Conservation (phyloP, 2,888 invertebrate species). For the Automeris io region DNA sequence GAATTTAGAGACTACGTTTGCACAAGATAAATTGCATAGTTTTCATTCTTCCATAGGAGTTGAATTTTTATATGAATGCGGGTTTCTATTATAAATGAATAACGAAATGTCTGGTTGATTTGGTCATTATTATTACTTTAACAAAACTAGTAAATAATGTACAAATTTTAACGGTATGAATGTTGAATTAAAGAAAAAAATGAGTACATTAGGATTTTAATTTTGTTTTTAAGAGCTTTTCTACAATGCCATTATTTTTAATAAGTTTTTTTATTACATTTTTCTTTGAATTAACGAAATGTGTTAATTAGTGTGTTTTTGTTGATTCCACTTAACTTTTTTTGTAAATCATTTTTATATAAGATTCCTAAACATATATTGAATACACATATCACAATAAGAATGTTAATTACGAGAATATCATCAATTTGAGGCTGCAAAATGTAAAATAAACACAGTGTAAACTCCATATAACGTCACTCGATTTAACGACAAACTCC, state of each 20-base stretch:
- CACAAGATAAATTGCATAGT: no score
- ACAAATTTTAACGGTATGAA: neutral
- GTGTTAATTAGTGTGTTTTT: neutral
- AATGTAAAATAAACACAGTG: conserved; percentile 5
- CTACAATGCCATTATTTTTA: neutral
- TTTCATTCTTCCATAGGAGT: no score
- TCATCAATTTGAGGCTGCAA: conserved; percentile 19
- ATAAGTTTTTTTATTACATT: no score
- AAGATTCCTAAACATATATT: neutral
- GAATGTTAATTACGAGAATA: neutral
- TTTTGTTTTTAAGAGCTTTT: neutral
- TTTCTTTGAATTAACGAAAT: neutral
- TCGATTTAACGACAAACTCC: no score
- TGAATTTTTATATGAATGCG: no score
- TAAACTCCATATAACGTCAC: no score
- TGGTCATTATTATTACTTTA: neutral
- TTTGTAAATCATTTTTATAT: neutral
- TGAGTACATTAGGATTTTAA: neutral
- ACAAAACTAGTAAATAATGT: neutral
- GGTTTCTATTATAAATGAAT: no score
- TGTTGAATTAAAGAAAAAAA: neutral
- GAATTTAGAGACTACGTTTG: no score
- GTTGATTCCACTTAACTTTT: neutral
- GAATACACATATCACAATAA: neutral
- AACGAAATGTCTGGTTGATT: neutral